These are phyloP conservation scores for Lamproptera curius DNA, from an alignment of 2,888 invertebrate genomes.

Conservation along the genomic window DNA sequence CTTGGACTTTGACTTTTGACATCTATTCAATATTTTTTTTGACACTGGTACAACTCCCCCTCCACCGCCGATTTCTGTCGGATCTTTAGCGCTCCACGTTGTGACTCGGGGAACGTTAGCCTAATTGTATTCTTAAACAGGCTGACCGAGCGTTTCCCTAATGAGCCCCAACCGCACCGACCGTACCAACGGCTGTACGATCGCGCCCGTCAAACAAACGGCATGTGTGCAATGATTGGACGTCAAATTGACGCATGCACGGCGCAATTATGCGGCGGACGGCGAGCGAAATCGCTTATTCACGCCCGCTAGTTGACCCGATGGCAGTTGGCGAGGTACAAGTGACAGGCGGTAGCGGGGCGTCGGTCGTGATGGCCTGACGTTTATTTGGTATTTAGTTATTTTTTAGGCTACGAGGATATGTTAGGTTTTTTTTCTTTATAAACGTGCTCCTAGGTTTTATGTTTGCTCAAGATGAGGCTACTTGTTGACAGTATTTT, in stretches of 20 bases:
- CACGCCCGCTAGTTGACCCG: conserved; percentile 69
- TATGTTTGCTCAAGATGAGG: too few relatives aligned
- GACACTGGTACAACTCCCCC: too few relatives aligned
- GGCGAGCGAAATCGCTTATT: conserved; percentile 58
- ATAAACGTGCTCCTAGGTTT: too few relatives aligned
- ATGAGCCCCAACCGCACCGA: conserved; percentile 4
- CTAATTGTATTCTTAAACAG: conserved; percentile 13
- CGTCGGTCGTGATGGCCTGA: too few relatives aligned
- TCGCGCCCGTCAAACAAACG: conserved; percentile 32
- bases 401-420: too few relatives aligned
- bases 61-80: too few relatives aligned
- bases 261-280: conserved; percentile 30
- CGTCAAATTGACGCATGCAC: conserved; percentile 27
- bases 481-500: too few relatives aligned
- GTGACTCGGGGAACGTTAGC: not conserved
- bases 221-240: conserved; percentile 33
- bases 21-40: too few relatives aligned
- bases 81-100: too few relatives aligned
- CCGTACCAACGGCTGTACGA: conserved; percentile 21
- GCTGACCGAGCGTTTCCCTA: conserved; percentile 16
- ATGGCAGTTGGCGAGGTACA: conserved; percentile 44
- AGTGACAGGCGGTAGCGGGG: conserved; percentile 23
- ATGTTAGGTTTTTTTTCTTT: too few relatives aligned
- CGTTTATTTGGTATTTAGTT: too few relatives aligned
- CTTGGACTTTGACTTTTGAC: too few relatives aligned